Evolutionary conservation across 2,797 vertebrate species (phyloP).

Genomic region (Coregonus ussuriensis): DNA sequence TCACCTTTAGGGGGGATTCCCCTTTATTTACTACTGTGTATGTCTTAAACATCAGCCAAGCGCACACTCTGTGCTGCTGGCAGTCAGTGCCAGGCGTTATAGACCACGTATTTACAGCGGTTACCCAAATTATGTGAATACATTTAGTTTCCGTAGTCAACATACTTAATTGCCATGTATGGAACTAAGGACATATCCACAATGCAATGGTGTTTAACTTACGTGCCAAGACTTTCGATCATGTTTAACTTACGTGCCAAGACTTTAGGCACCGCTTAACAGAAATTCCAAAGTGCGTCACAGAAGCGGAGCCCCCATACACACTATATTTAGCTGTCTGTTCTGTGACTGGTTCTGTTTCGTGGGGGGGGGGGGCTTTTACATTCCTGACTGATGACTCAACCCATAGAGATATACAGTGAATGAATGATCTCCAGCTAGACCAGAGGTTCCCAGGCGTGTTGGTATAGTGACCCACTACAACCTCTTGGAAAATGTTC

Average conservation of each 20-base stretch:
- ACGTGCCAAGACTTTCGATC: background rate
- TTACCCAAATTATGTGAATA: too few relatives aligned
- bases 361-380: constrained; percentile 16
- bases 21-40: too few relatives aligned
- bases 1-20: too few relatives aligned
- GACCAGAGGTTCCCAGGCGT: background rate
- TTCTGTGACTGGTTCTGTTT: constrained; percentile 16
- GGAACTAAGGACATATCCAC: background rate
- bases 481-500: background rate
- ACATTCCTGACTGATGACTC: constrained; percentile 51
- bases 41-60: too few relatives aligned
- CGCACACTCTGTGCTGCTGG: too few relatives aligned
- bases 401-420: constrained; percentile 1
- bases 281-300: background rate
- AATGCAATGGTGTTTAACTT: too few relatives aligned
- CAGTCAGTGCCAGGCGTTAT: too few relatives aligned
- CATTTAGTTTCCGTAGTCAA: too few relatives aligned
- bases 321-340: background rate
- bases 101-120: too few relatives aligned
- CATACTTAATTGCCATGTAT: background rate
- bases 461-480: too few relatives aligned
- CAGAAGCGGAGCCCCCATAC: constrained; percentile 15
- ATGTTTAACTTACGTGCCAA: background rate
- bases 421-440: background rate
- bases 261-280: constrained; percentile 48